Evolutionary conservation across 2,888 invertebrate species (phyloP).

Genomic region (Caprella mutica): DNA sequence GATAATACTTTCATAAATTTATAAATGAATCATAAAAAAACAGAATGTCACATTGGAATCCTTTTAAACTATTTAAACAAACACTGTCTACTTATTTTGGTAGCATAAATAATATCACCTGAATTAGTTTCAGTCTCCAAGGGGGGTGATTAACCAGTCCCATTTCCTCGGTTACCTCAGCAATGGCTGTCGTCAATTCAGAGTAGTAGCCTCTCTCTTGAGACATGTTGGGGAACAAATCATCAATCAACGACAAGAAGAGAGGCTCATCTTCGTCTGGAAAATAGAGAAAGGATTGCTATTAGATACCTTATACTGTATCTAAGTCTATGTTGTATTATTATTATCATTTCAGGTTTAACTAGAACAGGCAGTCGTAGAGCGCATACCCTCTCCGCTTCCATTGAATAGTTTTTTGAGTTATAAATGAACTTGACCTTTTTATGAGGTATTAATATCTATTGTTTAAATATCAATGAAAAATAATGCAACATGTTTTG

Average conservation of each 20-base stretch:
- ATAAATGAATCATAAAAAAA: not conserved
- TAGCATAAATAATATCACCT: conserved; percentile 45
- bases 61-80: not conserved
- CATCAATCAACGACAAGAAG: conserved; percentile 90
- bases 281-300: too few relatives aligned
- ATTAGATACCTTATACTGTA: too few relatives aligned
- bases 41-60: not conserved
- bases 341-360: too few relatives aligned
- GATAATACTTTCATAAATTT: too few relatives aligned
- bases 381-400: too few relatives aligned
- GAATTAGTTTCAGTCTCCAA: conserved; percentile 88
- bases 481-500: too few relatives aligned
- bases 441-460: too few relatives aligned
- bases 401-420: too few relatives aligned
- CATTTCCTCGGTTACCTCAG: conserved; percentile 64
- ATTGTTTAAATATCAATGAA: too few relatives aligned
- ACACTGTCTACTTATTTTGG: not conserved
- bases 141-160: conserved; percentile 83
- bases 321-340: too few relatives aligned
- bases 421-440: too few relatives aligned
- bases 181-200: conserved; percentile 77
- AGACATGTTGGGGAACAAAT: conserved; percentile 87
- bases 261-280: conserved; percentile 89
- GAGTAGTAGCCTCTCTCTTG: conserved; percentile 84
- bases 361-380: too few relatives aligned